phyloP scores from a whole-genome alignment of 1,140 invertebrate genomes.

The Apis florea region DNA sequence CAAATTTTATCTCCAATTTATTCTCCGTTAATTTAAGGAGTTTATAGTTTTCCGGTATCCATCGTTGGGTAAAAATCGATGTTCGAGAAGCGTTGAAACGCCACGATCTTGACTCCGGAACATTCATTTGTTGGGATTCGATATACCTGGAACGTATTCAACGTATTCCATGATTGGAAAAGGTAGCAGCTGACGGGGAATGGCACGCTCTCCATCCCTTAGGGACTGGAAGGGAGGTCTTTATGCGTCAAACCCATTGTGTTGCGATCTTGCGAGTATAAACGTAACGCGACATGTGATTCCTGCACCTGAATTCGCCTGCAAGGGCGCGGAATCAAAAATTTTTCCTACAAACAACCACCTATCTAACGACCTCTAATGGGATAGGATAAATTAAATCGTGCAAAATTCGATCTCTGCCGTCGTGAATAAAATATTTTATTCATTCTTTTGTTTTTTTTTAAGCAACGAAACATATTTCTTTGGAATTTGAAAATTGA shows the following conservation, averaged over 20 bases:
- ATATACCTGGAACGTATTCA: constrained; percentile 51
- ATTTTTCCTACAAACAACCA: not conserved
- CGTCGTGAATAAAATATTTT: too few relatives aligned
- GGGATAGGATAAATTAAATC: not conserved
- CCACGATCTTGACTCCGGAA: constrained; percentile 14
- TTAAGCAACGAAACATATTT: too few relatives aligned
- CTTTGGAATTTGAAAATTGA: too few relatives aligned
- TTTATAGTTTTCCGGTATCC: too few relatives aligned
- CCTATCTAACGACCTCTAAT: not conserved
- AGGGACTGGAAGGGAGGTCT: constrained; percentile 36
- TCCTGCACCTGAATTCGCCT: constrained; percentile 56
- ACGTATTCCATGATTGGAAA: constrained; percentile 44
- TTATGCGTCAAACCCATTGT: constrained; percentile 59
- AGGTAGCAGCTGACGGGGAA: constrained; percentile 60
- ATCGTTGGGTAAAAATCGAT: not conserved
- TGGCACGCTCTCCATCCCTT: constrained; percentile 59
- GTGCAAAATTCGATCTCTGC: not conserved
- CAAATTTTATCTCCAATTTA: not conserved
- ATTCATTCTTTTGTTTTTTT: too few relatives aligned
- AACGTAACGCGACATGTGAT: constrained; percentile 56
- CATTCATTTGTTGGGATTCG: constrained; percentile 23
- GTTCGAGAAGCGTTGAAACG: not conserved
- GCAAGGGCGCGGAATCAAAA: constrained; percentile 28
- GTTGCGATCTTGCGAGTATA: constrained; percentile 39
- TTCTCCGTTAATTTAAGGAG: too few relatives aligned